phyloP scores from a whole-genome alignment of 2,797 vertebrate genomes.

The Lagorchestes hirsutus region DNA sequence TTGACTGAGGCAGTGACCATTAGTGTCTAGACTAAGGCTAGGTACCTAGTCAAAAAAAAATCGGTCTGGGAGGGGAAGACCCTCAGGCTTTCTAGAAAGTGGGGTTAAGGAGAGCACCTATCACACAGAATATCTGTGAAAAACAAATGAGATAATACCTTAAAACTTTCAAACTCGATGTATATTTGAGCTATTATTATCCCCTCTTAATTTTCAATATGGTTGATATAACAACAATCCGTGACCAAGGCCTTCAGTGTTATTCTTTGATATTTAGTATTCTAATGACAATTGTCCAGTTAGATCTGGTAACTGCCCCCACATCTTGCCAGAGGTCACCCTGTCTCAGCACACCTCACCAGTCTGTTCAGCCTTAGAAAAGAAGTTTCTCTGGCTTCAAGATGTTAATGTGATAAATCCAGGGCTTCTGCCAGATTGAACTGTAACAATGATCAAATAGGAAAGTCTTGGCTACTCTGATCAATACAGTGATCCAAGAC shows the following conservation, averaged over 20 bases:
- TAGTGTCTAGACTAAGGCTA: no score
- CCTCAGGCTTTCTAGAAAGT: background rate
- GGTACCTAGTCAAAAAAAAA: no score
- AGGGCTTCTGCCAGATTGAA: background rate
- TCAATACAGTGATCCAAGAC: background rate
- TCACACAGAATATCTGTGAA: background rate
- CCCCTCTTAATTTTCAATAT: background rate
- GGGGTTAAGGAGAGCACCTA: background rate
- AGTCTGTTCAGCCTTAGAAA: background rate
- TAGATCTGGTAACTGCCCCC: background rate
- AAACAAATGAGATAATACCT: background rate
- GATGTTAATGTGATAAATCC: background rate
- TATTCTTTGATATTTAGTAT: background rate
- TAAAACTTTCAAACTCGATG: background rate
- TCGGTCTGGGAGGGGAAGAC: no score
- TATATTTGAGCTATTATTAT: background rate
- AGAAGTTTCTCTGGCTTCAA: background rate
- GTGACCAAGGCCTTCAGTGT: background rate
- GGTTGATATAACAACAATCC: background rate
- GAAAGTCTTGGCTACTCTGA: background rate
- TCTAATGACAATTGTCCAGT: background rate
- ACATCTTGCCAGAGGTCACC: background rate
- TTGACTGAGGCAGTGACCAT: no score
- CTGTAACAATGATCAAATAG: background rate
- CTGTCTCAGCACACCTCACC: background rate